Evolutionary conservation across 2,113 vertebrate species (phyloP).

Genomic region (Prunella himalayana): DNA sequence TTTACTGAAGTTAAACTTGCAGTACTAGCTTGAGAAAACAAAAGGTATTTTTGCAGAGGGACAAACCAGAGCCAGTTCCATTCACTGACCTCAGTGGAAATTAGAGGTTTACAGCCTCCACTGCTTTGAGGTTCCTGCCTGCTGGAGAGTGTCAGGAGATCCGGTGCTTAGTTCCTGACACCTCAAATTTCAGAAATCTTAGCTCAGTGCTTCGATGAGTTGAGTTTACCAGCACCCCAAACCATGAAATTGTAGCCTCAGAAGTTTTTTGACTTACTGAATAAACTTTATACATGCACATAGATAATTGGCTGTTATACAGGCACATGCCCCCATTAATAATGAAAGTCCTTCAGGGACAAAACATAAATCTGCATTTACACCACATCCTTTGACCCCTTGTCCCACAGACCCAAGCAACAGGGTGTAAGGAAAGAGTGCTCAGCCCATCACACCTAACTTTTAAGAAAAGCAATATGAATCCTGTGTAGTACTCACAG

Average conservation of each 20-base stretch:
- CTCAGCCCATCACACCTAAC: neutral
- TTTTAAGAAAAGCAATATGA: neutral
- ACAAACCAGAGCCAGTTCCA: neutral
- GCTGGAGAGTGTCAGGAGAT: neutral
- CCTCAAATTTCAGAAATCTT: neutral
- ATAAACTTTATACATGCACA: neutral
- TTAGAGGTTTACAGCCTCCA: accelerated
- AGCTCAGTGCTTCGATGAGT: neutral
- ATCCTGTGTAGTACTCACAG: constrained; percentile 18
- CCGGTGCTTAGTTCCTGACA: neutral
- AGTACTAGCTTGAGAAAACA: neutral
- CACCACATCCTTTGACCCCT: neutral
- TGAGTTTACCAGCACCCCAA: neutral
- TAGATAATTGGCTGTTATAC: neutral
- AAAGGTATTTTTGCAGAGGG: neutral
- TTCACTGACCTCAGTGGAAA: neutral
- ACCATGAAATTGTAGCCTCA: neutral
- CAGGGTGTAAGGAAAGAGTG: neutral
- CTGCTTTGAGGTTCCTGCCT: neutral
- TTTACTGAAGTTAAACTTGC: neutral
- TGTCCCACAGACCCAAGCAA: neutral
- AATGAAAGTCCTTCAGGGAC: neutral
- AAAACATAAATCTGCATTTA: neutral
- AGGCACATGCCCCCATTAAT: neutral
- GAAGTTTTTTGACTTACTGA: neutral